Evolutionary conservation across 1,140 invertebrate species (phyloP).

Genomic region (Papilio machaon): DNA sequence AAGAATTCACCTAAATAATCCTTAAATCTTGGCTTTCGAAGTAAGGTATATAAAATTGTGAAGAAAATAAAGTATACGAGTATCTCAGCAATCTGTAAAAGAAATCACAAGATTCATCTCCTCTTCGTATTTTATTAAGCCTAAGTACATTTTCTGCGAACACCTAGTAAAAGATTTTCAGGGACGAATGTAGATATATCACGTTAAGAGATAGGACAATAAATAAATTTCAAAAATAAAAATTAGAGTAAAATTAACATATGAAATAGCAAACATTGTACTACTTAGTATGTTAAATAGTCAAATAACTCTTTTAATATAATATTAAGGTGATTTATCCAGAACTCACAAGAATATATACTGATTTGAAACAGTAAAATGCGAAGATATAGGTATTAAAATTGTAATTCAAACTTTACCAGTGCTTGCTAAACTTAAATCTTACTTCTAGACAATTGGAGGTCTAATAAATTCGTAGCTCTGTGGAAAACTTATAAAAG

Average conservation of each 20-base stretch:
- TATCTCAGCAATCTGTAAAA: not conserved
- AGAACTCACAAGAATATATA: too few species aligned
- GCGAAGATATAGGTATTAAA: too few species aligned
- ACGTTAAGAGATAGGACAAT: not conserved
- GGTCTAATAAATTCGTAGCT: not conserved
- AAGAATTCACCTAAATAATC: not conserved
- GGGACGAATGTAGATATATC: not conserved
- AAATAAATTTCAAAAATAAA: not conserved
- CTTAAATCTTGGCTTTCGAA: not conserved
- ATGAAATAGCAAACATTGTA: too few species aligned
- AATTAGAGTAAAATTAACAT: too few species aligned
- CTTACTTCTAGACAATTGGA: not conserved
- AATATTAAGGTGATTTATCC: too few species aligned
- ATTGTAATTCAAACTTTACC: too few species aligned
- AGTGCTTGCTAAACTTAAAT: too few species aligned
- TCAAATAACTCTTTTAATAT: too few species aligned
- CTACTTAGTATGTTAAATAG: too few species aligned
- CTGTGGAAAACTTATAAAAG: slow-evolving; percentile 13
- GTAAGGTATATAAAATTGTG: not conserved
- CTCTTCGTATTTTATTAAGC: slow-evolving; percentile 2
- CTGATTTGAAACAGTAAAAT: too few species aligned
- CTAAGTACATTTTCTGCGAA: not conserved
- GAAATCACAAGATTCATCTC: slow-evolving; percentile 18
- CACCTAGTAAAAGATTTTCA: slow-evolving; percentile 17
- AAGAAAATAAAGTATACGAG: not conserved